A percentile compares a stretch with the other conserved stretches of the same genome.
Conservation (phyloP, 2,888 invertebrate species). For the Spilosoma lubricipeda region DNA sequence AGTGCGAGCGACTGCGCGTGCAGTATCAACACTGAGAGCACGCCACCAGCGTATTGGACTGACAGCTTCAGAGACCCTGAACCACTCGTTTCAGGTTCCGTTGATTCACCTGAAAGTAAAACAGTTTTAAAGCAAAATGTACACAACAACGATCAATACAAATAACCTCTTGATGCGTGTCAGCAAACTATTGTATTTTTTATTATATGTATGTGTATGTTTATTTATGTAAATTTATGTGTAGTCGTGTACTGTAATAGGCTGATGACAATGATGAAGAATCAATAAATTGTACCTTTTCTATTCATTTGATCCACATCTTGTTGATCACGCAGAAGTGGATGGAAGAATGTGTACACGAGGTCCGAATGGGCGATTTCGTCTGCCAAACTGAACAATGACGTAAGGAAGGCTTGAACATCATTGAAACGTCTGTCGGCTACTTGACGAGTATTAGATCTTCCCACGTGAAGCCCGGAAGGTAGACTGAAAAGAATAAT, state of each 20-base stretch:
- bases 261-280: background rate
- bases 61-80: constrained; percentile 81
- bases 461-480: constrained; percentile 92
- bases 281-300: constrained; percentile 86
- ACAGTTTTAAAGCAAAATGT: too few species aligned
- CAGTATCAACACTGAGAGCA: constrained; percentile 86
- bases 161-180: background rate
- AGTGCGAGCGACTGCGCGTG: constrained; percentile 96
- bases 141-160: too few species aligned
- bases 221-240: too few species aligned
- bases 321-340: constrained; percentile 96
- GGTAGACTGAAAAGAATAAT: constrained; percentile 66
- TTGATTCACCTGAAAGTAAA: constrained; percentile 32
- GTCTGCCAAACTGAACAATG: constrained; percentile 94
- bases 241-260: too few species aligned
- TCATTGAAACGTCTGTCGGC: constrained; percentile 97
- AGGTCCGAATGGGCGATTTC: constrained; percentile 98
- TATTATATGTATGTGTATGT: too few species aligned
- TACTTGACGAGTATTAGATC: constrained; percentile 97
- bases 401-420: constrained; percentile 94
- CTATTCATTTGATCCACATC: constrained; percentile 93
- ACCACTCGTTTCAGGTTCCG: constrained; percentile 71
- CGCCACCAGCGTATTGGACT: constrained; percentile 81
- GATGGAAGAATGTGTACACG: constrained; percentile 99
- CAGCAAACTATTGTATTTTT: too few species aligned